Evolutionary conservation across 2,113 vertebrate species (phyloP), one percentile per base, ranked within the genome.

Genomic region (Baryphthengus martii): DNA sequence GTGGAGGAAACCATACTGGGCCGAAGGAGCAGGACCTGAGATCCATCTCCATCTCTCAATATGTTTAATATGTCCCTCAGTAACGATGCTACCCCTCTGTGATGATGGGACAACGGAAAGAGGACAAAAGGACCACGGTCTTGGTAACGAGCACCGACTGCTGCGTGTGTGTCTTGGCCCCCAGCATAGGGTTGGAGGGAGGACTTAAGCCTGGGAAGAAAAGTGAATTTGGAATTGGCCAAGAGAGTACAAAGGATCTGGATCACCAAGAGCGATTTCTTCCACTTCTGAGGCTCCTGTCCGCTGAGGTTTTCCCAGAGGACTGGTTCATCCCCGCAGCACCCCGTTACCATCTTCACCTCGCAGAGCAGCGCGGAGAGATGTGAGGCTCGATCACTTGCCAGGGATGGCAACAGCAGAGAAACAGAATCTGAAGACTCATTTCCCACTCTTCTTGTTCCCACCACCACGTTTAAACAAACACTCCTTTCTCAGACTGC

Each of bases 141-240:
- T 23, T 11, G 37, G 26, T 16, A 50, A 42, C 0, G 2, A 80
- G 29, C 28, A 45, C 2, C 0, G 0, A 28, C 20, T 61, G 80
- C 47, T n/a, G 15, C 6, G 35, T 1, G 0, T 7, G 11, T 10
- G 21, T 45, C 49, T 33, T 17, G 14, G n/a, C 18, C 19, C 42
- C 47, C 37, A 42, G 7, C n/a, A 23, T 9, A 40, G 24, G 52
- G 59, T 66, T 33, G 39, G 35, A 67, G 44, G n/a, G 52, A 37
- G 40, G 82, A 67, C 21, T 40, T 39, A 26, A 55, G 35, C n/a
- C 17, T 3, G 15, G n/a, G 49, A 79, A 85, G 45, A 65, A 73
- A 66, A n/a, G n/a, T n/a, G n/a, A n/a, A n/a, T 26, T 13, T 1
- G 0, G 50, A 49, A 55, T 0, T 26, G 35, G 33, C 61, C 66